These are phyloP conservation scores for Platysternon megacephalum DNA, from an alignment of 2,113 vertebrate genomes.

Conservation along the genomic window DNA sequence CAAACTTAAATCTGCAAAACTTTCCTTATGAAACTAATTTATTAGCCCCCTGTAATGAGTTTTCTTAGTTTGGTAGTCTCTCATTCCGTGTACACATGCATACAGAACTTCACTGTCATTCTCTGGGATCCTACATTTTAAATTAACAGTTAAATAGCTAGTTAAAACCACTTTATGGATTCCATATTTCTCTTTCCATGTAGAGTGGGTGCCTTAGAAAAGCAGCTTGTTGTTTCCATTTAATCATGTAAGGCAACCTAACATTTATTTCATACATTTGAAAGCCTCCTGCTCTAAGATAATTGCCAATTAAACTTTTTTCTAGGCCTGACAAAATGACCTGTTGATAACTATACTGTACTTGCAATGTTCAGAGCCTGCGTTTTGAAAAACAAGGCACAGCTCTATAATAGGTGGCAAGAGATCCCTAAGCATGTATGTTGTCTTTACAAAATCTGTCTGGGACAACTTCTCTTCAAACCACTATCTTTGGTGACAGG, in stretches of 20 bases:
- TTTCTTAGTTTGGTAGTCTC: background rate
- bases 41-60: background rate
- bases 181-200: background rate
- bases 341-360: background rate
- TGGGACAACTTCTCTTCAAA: background rate
- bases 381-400: background rate
- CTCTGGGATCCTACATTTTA: background rate
- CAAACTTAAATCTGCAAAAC: fast-evolving
- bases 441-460: background rate
- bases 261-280: background rate
- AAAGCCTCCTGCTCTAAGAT: background rate
- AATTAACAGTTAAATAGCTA: background rate
- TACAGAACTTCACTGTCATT: background rate
- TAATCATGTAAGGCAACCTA: background rate
- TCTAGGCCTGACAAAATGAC: background rate
- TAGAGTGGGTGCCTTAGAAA: background rate
- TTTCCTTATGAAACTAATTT: background rate
- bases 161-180: background rate
- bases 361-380: background rate
- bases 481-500: background rate
- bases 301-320: background rate
- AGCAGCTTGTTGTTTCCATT: background rate
- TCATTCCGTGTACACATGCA: background rate
- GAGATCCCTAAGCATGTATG: background rate
- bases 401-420: background rate